Conservation (phyloP, 2,888 invertebrate genomes). For the Hoplodrina blanda region DNA sequence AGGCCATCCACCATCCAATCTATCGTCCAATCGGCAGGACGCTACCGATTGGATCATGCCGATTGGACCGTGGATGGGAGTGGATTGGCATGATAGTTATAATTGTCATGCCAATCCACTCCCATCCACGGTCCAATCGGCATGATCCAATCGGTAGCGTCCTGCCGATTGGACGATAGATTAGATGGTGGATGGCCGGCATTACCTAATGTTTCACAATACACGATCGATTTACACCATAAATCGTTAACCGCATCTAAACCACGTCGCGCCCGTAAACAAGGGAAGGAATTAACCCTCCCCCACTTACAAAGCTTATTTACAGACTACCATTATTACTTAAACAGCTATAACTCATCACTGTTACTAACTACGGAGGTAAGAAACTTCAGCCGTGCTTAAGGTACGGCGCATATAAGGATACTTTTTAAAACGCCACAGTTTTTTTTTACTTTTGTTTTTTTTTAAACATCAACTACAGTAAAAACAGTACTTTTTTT, state of each 20-base stretch:
- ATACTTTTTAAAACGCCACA: not conserved
- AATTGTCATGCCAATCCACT: too few species aligned
- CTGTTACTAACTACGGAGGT: slow-evolving; percentile 42
- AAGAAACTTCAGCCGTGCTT: slow-evolving; percentile 43
- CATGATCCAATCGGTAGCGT: too few species aligned
- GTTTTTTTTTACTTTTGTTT: not conserved
- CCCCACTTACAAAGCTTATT: slow-evolving; percentile 45
- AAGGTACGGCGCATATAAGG: not conserved
- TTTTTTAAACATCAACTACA: too few species aligned
- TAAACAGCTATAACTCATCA: slow-evolving; percentile 56
- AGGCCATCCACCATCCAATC: too few species aligned
- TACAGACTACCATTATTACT: slow-evolving; percentile 50
- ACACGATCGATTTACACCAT: slow-evolving; percentile 26
- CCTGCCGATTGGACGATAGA: too few species aligned
- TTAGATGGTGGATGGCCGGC: too few species aligned
- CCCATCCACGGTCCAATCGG: too few species aligned
- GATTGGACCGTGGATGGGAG: too few species aligned
- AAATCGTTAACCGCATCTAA: slow-evolving; percentile 34
- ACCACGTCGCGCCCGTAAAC: slow-evolving; percentile 39
- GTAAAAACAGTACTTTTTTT: too few species aligned
- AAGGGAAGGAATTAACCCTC: slow-evolving; percentile 43
- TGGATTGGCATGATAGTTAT: too few species aligned
- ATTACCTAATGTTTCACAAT: slow-evolving; percentile 8
- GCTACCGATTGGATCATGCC: too few species aligned
- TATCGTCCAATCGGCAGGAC: too few species aligned